phyloP scores from a whole-genome alignment of 2,113 vertebrate species.

The Grantiella picta region DNA sequence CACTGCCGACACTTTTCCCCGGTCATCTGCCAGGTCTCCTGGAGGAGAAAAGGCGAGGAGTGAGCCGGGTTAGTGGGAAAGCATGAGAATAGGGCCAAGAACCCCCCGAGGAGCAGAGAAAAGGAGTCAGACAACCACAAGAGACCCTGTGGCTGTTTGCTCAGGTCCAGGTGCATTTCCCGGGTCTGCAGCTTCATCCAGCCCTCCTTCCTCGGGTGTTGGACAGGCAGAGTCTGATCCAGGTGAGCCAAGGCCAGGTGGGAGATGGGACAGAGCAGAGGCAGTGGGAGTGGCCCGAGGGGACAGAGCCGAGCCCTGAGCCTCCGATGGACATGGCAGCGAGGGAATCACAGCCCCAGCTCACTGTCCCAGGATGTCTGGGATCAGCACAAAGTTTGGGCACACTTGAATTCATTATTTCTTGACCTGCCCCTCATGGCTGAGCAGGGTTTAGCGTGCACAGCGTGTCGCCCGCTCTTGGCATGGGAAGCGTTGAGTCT shows the following conservation, averaged over 20 bases:
- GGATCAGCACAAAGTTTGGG: slow-evolving; percentile 17
- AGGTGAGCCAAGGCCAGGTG: background rate
- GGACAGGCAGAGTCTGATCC: too few species aligned
- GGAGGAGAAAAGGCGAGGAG: background rate
- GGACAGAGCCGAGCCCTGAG: fast-evolving
- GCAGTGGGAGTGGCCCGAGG: background rate
- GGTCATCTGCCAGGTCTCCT: background rate
- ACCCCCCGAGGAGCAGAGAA: background rate
- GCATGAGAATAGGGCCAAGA: background rate
- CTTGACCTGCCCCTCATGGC: background rate
- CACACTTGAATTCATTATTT: background rate
- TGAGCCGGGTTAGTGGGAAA: background rate
- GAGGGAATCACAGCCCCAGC: background rate
- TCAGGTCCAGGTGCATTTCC: background rate
- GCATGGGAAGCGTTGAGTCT: background rate
- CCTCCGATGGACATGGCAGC: slow-evolving; percentile 1
- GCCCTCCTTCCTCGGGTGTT: background rate
- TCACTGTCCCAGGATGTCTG: background rate
- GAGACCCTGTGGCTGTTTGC: background rate
- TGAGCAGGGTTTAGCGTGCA: background rate
- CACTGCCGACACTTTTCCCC: background rate
- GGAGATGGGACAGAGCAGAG: background rate
- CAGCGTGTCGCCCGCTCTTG: background rate
- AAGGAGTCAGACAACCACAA: background rate
- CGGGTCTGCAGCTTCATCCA: background rate